Evolutionary conservation across 2,888 invertebrate species (phyloP).

Genomic region (Danaus chrysippus): DNA sequence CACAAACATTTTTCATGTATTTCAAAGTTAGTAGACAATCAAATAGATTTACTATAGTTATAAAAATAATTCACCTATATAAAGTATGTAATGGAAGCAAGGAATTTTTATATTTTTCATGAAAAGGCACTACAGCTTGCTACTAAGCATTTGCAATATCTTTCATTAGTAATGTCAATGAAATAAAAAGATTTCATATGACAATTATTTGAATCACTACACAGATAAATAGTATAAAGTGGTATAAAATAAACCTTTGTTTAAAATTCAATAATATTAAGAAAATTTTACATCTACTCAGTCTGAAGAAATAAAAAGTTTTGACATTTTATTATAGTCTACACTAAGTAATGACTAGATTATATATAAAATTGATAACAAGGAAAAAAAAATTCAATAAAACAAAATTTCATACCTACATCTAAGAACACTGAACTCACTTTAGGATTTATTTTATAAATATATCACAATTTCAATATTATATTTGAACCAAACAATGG

Average conservation of each 20-base stretch:
- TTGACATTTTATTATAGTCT: too few species aligned
- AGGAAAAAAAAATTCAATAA: too few species aligned
- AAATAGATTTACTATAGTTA: too few species aligned
- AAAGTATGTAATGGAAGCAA: neutral
- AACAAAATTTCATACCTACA: neutral
- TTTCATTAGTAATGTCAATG: neutral
- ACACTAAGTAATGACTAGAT: too few species aligned
- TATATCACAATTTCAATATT: neutral
- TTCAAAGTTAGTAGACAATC: neutral
- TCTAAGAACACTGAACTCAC: conserved; percentile 2
- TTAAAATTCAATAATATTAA: too few species aligned
- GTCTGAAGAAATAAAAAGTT: too few species aligned
- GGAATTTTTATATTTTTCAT: neutral
- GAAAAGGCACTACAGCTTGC: conserved; percentile 1
- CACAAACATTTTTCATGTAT: neutral
- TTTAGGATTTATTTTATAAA: neutral
- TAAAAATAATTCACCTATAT: neutral
- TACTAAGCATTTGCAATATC: neutral
- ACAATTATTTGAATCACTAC: neutral
- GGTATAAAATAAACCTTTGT: too few species aligned
- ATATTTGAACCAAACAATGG: neutral
- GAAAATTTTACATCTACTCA: too few species aligned
- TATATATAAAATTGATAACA: too few species aligned
- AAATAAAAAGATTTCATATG: neutral
- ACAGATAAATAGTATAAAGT: too few species aligned